Evolutionary conservation across 2,797 vertebrate species (phyloP).

Genomic region (Tachyglossus aculeatus): DNA sequence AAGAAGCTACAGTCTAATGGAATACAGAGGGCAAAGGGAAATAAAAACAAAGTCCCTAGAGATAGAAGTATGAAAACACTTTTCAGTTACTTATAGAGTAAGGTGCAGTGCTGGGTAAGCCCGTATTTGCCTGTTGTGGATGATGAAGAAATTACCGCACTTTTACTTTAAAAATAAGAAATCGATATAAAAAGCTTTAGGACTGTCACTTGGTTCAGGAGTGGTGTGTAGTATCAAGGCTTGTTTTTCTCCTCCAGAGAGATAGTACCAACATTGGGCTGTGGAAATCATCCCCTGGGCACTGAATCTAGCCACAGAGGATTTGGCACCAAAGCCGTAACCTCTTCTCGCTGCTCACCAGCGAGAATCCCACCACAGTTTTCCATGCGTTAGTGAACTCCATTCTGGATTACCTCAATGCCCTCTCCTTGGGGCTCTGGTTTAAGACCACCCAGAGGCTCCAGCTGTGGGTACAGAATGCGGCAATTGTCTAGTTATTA

Average conservation of each 20-base stretch:
- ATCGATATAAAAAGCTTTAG: neutral
- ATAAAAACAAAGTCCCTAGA: no score
- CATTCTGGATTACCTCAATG: slow-evolving; percentile 62
- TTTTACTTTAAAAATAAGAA: neutral
- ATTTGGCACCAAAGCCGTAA: slow-evolving; percentile 60
- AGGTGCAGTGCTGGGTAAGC: no score
- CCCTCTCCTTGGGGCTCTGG: slow-evolving; percentile 54
- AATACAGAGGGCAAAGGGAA: no score
- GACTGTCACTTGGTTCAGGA: neutral
- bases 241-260: slow-evolving; percentile 57
- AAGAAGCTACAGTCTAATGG: no score
- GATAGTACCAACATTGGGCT: slow-evolving; percentile 52
- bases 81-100: no score
- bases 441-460: slow-evolving; percentile 62
- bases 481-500: slow-evolving; percentile 48
- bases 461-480: slow-evolving; percentile 60
- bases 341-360: slow-evolving; percentile 59
- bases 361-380: slow-evolving; percentile 65
- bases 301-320: slow-evolving; percentile 61
- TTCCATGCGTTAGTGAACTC: slow-evolving; percentile 66
- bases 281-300: slow-evolving; percentile 59
- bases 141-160: slow-evolving; percentile 7
- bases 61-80: no score
- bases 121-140: no score
- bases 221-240: slow-evolving; percentile 33